Evolutionary conservation across 1,140 invertebrate genomes (phyloP).

Genomic region (Trichomalopsis sarcophagae): DNA sequence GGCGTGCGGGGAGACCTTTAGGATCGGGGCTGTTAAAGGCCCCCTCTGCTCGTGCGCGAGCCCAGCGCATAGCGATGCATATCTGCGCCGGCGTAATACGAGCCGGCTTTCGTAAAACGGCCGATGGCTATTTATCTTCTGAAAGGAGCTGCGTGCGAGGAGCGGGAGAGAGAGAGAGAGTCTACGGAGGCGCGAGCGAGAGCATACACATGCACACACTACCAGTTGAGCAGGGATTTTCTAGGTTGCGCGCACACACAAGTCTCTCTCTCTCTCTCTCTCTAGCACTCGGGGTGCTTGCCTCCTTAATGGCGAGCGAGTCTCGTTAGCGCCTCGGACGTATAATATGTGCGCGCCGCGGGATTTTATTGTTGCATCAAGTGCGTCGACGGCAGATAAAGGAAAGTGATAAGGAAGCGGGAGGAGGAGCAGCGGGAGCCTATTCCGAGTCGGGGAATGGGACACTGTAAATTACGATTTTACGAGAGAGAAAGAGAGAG

Average conservation of each 20-base stretch:
- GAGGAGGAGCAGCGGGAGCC: background rate
- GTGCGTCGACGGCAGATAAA: conserved; percentile 26
- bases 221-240: background rate
- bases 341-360: conserved; percentile 33
- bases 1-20: conserved; percentile 27
- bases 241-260: background rate
- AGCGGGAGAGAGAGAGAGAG: background rate
- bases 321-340: conserved; percentile 50
- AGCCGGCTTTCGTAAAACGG: conserved; percentile 50
- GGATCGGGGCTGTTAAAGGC: conserved; percentile 31
- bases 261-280: background rate
- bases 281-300: conserved; percentile 17
- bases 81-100: conserved; percentile 47
- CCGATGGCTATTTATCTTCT: conserved; percentile 51
- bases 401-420: conserved; percentile 28
- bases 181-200: background rate
- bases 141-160: background rate
- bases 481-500: background rate
- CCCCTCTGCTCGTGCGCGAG: conserved; percentile 14
- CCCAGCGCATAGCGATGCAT: conserved; percentile 45
- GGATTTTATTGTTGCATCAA: conserved; percentile 51
- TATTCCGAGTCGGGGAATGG: background rate
- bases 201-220: background rate
- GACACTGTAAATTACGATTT: conserved; percentile 34
- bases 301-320: conserved; percentile 41